Base-by-base conservation (phyloP, 2,113 vertebrate species). In the Oreocharis arfaki region DNA sequence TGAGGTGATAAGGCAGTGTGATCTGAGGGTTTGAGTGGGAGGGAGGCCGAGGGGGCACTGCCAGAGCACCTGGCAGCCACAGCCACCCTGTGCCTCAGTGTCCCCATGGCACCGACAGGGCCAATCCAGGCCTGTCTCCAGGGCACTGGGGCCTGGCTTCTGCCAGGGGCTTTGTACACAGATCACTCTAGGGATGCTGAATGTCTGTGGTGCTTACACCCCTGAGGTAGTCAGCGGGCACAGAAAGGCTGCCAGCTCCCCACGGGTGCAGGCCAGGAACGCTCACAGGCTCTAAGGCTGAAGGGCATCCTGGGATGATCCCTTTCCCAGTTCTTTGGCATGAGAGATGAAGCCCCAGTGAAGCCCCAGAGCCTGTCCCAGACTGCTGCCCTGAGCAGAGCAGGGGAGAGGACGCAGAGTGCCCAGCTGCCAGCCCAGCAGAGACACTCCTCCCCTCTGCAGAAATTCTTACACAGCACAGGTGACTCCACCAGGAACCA, bases 81-180 rank as follows among this genome's bases (percentile, higher is more conserved):
- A 8, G 84, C 5, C 57, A 39, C 63, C 42, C 80, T 14, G 49
- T 56, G 71, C 70, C 78, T 79, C 89, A 10, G 69, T 37, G 75
- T 71, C 79, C 82, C 94, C 49, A 6, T 10, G 69, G 53, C 71
- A 69, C 35, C 46, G 26, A 9, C n/a, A 26, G 67, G 39, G 33
- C 35, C 19, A 13, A 11, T 10, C 32, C 0, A 0, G 19, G 47
- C 32, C 52, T 9, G 28, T 13, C 39, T 3, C 52, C 28, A 42
- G 49, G 53, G 52, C 52, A 8, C 30, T 2, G 4, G 70, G 63
- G 53, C 15, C 59, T 32, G 49, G 35, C 37, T 56, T 23, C 61
- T 19, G 23, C 19, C 16, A 39, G 39, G 68, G 4, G 52, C 39
- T 87, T 19, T 32, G 46, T 4, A 15, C 71, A 44, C 41, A 56